Evolutionary conservation across 2,113 vertebrate genomes (phyloP).

Genomic region (Tyrannus savana): DNA sequence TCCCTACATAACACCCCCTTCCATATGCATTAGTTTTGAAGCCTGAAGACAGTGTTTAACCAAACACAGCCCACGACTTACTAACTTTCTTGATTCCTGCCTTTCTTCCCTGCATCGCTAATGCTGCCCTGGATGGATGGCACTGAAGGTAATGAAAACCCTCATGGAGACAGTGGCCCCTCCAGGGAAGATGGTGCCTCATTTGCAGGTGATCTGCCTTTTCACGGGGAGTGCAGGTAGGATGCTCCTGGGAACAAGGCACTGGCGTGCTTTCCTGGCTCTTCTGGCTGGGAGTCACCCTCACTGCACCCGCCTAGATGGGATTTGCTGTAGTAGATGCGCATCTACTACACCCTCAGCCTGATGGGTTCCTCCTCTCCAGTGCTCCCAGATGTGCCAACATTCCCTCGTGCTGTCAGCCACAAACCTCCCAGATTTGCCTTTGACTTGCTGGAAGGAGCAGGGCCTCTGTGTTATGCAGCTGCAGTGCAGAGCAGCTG

Average conservation of each 20-base stretch:
- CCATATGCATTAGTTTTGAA: slow-evolving; percentile 52
- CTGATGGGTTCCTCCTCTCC: not conserved
- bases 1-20: slow-evolving; percentile 58
- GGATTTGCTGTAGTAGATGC: not conserved
- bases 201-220: not conserved
- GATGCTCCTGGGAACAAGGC: not conserved
- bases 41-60: slow-evolving; percentile 47
- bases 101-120: not conserved
- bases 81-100: not conserved
- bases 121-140: not conserved
- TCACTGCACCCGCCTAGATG: not conserved
- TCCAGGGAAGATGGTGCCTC: not conserved
- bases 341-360: not conserved
- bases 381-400: accelerated
- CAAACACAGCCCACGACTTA: not conserved
- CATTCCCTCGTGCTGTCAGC: not conserved
- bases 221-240: not conserved
- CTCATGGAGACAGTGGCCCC: not conserved
- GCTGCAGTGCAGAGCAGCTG: not conserved
- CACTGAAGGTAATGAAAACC: not conserved
- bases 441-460: not conserved
- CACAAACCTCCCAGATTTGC: not conserved
- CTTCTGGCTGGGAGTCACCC: not conserved
- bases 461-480: accelerated
- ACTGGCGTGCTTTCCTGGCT: not conserved